A percentile compares a stretch with the other conserved stretches of the same genome.
These are phyloP conservation scores for Andrena trimmerana DNA, from an alignment of 2,888 invertebrate genomes.

Conservation along the genomic window DNA sequence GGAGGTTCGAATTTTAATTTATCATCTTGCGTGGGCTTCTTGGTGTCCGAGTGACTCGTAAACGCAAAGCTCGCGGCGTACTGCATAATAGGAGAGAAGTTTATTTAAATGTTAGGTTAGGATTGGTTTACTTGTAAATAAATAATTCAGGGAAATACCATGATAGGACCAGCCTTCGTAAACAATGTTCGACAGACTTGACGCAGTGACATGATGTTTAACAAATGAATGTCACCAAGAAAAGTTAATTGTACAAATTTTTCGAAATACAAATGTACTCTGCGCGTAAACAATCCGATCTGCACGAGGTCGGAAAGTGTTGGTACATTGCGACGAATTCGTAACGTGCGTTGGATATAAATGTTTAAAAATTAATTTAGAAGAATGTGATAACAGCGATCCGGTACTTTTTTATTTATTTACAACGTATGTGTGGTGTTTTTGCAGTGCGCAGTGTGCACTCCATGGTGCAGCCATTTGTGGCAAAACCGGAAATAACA, in stretches of 20 bases:
- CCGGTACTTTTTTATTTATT: conserved; percentile 3
- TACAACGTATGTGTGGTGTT: not conserved
- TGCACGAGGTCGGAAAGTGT: not conserved
- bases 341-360: not conserved
- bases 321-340: too few relatives aligned
- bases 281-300: not conserved
- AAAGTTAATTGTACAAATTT: not conserved
- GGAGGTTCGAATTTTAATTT: conserved; percentile 75
- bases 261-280: not conserved
- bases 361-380: not conserved
- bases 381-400: not conserved
- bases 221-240: conserved; percentile 2
- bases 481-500: too few relatives aligned
- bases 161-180: conserved; percentile 53
- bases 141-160: conserved; percentile 60
- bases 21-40: conserved; percentile 65
- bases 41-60: conserved; percentile 63
- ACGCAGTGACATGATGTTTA: conserved; percentile 50
- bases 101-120: not conserved
- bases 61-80: conserved; percentile 71
- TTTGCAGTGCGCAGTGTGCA: not conserved
- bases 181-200: conserved; percentile 49
- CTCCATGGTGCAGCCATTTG: too few relatives aligned
- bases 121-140: not conserved
- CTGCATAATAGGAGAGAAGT: conserved; percentile 53